Evolutionary conservation across 1,140 invertebrate species (phyloP), one percentile per base, ranked within the genome.

Genomic region (Gonatopus flavifemur): DNA sequence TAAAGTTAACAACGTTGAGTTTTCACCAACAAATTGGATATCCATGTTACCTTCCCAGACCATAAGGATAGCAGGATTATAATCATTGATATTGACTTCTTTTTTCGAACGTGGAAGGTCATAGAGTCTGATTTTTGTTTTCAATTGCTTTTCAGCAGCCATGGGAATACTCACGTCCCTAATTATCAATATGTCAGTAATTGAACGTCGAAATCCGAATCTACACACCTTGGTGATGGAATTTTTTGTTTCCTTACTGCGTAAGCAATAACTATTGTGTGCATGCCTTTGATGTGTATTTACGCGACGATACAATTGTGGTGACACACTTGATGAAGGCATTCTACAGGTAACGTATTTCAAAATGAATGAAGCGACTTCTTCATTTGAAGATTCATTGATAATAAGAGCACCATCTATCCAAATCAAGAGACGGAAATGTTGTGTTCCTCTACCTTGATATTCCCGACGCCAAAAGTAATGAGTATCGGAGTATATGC

Each of bases 301-400:
- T 21, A 66, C 60, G 18, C 64, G 57, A 28, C 48, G 15, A 50
- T 57, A 40, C 1, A 70, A 40, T 8, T 37, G 56, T 20, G 60
- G 61, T 13, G 58, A 60, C 18, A 49, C 28, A 20, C 43, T 47
- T 55, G 51, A 44, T 30, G 56, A 25, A 2, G 61, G 59, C 21
- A 68, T 52, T 39, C 35, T 43, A 57, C 67, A 73, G 9, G 64
- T 69, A 13, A 67, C 52, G 50, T 72, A 69, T 49, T 72, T 66
- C n/a, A 30, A 25, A 54, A 74, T 71, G 39, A 72, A 75, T 15
- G 52, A 18, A 10, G 57, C 58, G 3, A 74, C 61, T 50, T 75
- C 64, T 36, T 65, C 57, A 52, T 54, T 46, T 18, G 53, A 30
- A 13, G 44, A 49, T 47, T 49, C 37, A 21, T 49, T 49, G 16